A percentile compares a stretch with the other conserved stretches of the same genome.
These are phyloP conservation scores for Callosobruchus maculatus DNA, from an alignment of 2,888 invertebrate genomes.

Conservation along the genomic window DNA sequence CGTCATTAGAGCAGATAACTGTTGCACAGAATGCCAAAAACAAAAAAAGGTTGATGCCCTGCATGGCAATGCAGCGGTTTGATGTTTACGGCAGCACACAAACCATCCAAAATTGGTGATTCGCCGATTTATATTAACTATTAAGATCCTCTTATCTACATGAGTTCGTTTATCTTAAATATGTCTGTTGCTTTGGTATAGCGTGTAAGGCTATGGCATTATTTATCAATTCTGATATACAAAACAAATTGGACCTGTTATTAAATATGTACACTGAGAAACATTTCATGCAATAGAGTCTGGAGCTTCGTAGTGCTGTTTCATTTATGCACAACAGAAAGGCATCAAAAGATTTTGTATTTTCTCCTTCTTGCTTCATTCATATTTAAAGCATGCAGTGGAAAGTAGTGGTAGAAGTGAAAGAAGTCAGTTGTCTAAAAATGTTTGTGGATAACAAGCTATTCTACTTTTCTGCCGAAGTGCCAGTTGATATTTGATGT, in stretches of 20 bases:
- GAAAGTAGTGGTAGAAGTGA: too few species aligned
- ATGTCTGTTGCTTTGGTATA: not conserved
- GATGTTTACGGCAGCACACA: too few species aligned
- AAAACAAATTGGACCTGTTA: not conserved
- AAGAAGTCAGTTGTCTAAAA: too few species aligned
- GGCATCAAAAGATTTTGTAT: too few species aligned
- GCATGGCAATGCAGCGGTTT: too few species aligned
- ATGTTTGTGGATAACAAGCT: too few species aligned
- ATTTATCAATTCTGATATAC: not conserved
- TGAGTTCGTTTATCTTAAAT: not conserved
- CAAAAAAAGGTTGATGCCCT: not conserved
- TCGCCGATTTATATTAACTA: not conserved
- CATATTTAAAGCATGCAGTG: too few species aligned
- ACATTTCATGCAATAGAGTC: not conserved
- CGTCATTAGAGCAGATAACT: not conserved
- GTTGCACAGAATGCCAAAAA: not conserved
- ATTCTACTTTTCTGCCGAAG: too few species aligned
- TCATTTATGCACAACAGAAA: too few species aligned
- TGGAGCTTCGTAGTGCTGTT: not conserved
- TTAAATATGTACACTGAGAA: not conserved
- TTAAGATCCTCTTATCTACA: not conserved
- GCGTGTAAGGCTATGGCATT: not conserved
- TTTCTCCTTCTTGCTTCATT: too few species aligned
- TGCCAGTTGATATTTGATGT: too few species aligned
- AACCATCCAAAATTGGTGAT: not conserved